Conservation (phyloP, 1,140 invertebrate species). For the Drosophila subpulchrella region DNA sequence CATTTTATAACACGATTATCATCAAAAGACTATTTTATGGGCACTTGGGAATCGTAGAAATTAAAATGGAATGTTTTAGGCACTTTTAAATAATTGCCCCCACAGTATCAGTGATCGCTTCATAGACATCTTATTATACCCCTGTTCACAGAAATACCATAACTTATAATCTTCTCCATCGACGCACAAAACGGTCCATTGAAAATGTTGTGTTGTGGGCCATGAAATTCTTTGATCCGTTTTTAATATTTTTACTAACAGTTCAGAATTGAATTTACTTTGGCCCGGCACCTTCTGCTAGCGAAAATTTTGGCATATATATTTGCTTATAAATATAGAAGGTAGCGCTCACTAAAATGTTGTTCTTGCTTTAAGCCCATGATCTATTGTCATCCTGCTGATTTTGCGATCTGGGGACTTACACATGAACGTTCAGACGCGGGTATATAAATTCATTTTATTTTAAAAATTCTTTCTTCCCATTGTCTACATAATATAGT, state of each 20-base stretch:
- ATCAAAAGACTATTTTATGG: constrained; percentile 8
- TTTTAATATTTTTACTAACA: constrained; percentile 45
- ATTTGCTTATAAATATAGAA: constrained; percentile 39
- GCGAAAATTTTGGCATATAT: constrained; percentile 19
- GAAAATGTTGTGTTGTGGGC: constrained; percentile 72
- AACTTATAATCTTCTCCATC: constrained; percentile 66
- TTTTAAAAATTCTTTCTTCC: constrained; percentile 29
- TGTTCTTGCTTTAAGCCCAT: constrained; percentile 42
- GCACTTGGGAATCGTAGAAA: neutral
- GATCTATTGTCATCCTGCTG: constrained; percentile 45
- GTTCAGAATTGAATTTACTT: constrained; percentile 62
- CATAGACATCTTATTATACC: constrained; percentile 6
- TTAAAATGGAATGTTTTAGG: neutral
- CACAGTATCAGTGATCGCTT: constrained; percentile 8
- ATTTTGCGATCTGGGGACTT: constrained; percentile 38
- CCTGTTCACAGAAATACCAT: neutral
- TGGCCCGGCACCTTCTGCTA: constrained; percentile 37
- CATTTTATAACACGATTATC: constrained; percentile 17
- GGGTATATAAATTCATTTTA: constrained; percentile 19
- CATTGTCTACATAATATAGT: constrained; percentile 48
- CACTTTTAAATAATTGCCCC: neutral
- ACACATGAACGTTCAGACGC: constrained; percentile 22
- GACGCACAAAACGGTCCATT: constrained; percentile 66
- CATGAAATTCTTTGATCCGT: constrained; percentile 56
- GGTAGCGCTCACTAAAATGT: constrained; percentile 35